These are phyloP conservation scores for Tetramorium alpestre DNA, from an alignment of 1,140 invertebrate species.

Conservation along the genomic window DNA sequence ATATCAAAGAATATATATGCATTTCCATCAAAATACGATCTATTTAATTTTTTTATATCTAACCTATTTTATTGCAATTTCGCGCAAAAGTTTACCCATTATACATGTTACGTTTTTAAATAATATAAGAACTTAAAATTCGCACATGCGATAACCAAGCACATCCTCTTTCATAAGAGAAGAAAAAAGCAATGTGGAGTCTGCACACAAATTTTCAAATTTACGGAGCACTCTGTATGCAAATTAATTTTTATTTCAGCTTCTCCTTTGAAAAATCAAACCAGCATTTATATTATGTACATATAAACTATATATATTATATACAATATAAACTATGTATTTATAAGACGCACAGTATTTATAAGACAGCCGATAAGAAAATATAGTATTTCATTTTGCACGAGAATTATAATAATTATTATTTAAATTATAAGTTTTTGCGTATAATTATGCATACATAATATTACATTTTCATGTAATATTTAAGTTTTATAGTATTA, in stretches of 20 bases:
- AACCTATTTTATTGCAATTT: slow-evolving; percentile 7
- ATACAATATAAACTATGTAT: too few species aligned
- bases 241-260: slow-evolving; percentile 64
- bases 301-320: background rate
- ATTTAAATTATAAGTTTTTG: background rate
- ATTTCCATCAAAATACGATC: background rate
- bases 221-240: slow-evolving; percentile 67
- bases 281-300: background rate
- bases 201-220: slow-evolving; percentile 68
- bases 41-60: background rate
- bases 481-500: background rate
- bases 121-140: slow-evolving; percentile 37
- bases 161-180: slow-evolving; percentile 28
- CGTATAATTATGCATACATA: background rate
- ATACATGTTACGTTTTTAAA: background rate
- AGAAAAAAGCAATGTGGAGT: slow-evolving; percentile 27
- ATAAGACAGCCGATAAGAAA: background rate
- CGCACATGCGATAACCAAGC: slow-evolving; percentile 32
- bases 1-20: background rate
- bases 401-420: background rate
- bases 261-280: slow-evolving; percentile 48
- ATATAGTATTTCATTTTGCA: slow-evolving; percentile 5
- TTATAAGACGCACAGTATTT: background rate
- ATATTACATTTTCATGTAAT: background rate
- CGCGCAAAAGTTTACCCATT: background rate